Evolutionary conservation across 2,113 vertebrate genomes (phyloP).

Genomic region (Trochalopteron elliotii): DNA sequence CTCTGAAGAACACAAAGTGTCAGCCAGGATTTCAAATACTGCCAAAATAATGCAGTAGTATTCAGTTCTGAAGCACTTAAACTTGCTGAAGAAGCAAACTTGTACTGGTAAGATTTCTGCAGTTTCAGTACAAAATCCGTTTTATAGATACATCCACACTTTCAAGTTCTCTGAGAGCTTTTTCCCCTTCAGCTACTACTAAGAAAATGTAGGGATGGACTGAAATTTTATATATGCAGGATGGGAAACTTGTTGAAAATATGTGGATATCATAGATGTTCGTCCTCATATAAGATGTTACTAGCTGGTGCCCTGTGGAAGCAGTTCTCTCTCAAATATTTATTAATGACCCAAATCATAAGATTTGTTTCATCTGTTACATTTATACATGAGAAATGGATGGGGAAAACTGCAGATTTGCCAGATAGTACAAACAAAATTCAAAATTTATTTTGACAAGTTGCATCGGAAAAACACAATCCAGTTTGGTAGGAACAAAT

Average conservation of each 20-base stretch:
- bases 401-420: neutral
- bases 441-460: neutral
- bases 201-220: neutral
- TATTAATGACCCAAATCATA: neutral
- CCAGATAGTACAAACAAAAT: neutral
- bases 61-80: neutral
- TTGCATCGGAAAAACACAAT: neutral
- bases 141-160: neutral
- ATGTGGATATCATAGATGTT: neutral
- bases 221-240: neutral
- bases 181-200: neutral
- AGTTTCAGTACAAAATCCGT: neutral
- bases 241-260: neutral
- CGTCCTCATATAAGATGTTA: neutral
- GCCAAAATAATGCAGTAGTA: neutral
- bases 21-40: neutral
- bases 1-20: neutral
- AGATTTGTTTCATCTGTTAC: neutral
- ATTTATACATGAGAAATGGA: neutral
- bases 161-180: neutral
- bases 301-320: neutral
- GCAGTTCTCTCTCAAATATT: neutral
- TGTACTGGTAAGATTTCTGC: neutral
- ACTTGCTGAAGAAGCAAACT: neutral
- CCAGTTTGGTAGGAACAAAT: neutral